Evolutionary conservation across 2,888 invertebrate species (phyloP).

Genomic region (Biston betularia): DNA sequence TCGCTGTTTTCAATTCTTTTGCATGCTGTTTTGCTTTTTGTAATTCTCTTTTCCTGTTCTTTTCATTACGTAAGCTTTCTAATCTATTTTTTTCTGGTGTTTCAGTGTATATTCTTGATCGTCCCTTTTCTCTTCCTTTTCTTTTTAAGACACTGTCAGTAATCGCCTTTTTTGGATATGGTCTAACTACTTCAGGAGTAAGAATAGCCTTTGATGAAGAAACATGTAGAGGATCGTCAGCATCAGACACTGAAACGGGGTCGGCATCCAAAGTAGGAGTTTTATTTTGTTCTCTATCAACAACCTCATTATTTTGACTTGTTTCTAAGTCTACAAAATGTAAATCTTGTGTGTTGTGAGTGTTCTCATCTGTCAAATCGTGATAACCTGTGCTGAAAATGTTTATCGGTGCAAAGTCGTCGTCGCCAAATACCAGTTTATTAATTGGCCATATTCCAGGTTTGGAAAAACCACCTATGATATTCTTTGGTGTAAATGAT

Average conservation of each 20-base stretch:
- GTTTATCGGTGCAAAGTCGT: slow-evolving; percentile 45
- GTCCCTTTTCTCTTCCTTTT: slow-evolving; percentile 18
- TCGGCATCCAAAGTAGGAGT: slow-evolving; percentile 39
- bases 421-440: slow-evolving; percentile 40
- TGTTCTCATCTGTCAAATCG: slow-evolving; percentile 39
- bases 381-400: slow-evolving; percentile 33
- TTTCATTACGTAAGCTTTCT: slow-evolving; percentile 25
- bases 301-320: slow-evolving; percentile 28
- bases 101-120: slow-evolving; percentile 42
- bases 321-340: slow-evolving; percentile 41
- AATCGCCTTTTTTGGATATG: slow-evolving; percentile 41
- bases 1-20: slow-evolving; percentile 46
- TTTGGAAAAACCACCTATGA: slow-evolving; percentile 41
- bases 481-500: slow-evolving; percentile 44
- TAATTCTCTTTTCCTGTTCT: slow-evolving; percentile 38
- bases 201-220: slow-evolving; percentile 1
- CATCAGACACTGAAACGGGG: slow-evolving; percentile 35
- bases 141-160: slow-evolving; percentile 19
- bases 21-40: slow-evolving; percentile 13
- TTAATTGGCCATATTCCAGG: slow-evolving; percentile 46
- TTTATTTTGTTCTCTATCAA: slow-evolving; percentile 41
- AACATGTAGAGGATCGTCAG: slow-evolving; percentile 20
- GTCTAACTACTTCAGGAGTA: slow-evolving; percentile 40
- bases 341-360: slow-evolving; percentile 39
- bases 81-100: slow-evolving; percentile 42